These are phyloP conservation scores for Holothuria leucospilota DNA, from an alignment of 53 echinoderm and acorn worm genomes.

Conservation along the genomic window DNA sequence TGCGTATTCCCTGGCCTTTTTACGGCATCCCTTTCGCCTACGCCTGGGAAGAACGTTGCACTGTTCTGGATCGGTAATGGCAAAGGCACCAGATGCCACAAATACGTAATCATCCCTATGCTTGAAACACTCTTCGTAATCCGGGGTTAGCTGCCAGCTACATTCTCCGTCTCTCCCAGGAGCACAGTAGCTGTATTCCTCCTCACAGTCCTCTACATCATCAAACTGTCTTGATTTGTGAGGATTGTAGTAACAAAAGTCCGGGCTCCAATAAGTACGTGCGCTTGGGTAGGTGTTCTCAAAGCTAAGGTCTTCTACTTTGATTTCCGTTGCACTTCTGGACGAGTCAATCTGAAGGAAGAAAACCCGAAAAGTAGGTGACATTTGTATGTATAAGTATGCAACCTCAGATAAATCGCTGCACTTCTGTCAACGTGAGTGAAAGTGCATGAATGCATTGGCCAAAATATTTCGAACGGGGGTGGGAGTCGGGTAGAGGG, in stretches of 20 bases:
- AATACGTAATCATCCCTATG: neutral
- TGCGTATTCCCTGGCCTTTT: too few species aligned
- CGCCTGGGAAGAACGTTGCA: neutral
- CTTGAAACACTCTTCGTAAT: constrained; percentile 21
- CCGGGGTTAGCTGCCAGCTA: constrained; percentile 5
- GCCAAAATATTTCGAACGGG: too few species aligned
- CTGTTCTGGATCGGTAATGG: constrained; percentile 16
- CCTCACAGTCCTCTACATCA: neutral
- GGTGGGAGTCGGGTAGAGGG: too few species aligned
- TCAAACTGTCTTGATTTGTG: neutral
- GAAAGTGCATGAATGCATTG: too few species aligned
- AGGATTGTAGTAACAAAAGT: constrained; percentile 6
- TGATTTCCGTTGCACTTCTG: neutral
- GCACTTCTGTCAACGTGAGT: too few species aligned
- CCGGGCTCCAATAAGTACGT: neutral
- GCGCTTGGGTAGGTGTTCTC: neutral
- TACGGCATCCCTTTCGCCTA: constrained; percentile 2
- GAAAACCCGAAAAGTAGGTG: too few species aligned
- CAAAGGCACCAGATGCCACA: neutral
- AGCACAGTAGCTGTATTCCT: neutral
- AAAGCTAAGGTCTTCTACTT: neutral
- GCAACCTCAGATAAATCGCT: too few species aligned
- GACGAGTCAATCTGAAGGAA: neutral
- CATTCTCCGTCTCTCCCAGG: neutral
- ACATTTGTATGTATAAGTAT: too few species aligned